Evolutionary conservation across 2,888 invertebrate genomes (phyloP), one percentile per base, ranked within the genome.

Genomic region (Plebejus argus): DNA sequence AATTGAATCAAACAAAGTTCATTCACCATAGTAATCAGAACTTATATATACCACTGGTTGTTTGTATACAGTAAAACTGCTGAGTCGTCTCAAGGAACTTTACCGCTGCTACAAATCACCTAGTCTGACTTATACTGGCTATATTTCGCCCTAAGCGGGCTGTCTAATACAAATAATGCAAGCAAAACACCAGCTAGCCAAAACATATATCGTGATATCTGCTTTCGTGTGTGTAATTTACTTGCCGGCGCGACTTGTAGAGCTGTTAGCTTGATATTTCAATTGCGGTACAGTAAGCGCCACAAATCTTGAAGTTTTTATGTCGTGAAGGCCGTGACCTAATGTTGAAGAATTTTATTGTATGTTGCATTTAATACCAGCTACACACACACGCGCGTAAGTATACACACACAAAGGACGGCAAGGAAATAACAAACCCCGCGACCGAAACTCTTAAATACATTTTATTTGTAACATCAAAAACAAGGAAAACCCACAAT

Each of bases 401-500:
- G 7, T 35, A 35, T 35, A 35, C 8, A 10, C 45, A 45, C 10
- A 3, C 58, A 58, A 61, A 23, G 10, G 23, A 61, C 61, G 61
- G 1, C 3, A 66, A 66, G 18, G 18, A 66, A 28, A 15, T 15
- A 6, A 23, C 23, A 61, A 6, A 3, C 28, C 4, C 23, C n/a
- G 12, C 61, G 61, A 61, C 61, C 23, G 23, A 61, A 18, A 66
- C 6, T 5, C 15, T 6, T 66, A 28, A 28, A 66, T 15, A 66
- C 18, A 28, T 66, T 53, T 66, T 66, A 66, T 66, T 66, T 66
- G 66, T 66, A 23, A 61, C 61, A 33, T 66, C 66, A 66, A 66
- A 66, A 28, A 33, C 28, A 66, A 66, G 66, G 66, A 66, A 66
- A 66, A 66, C 28, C 66, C 66, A 66, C 28, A 66, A 66, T 66